A percentile compares a stretch with the other conserved stretches of the same genome.
phyloP scores from a whole-genome alignment of 2,113 vertebrate species.

The Suricata suricatta region DNA sequence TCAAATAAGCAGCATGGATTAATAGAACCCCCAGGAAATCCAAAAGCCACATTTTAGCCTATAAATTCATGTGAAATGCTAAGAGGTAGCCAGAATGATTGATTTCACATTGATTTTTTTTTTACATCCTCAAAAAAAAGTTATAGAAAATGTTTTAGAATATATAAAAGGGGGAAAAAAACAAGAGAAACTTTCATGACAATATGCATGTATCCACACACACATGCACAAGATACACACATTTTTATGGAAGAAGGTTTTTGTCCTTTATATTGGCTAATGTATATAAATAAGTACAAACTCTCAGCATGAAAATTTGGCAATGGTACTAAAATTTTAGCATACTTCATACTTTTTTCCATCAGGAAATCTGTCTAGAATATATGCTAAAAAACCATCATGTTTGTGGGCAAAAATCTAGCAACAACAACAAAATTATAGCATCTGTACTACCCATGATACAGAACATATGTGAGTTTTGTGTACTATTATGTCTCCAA shows the following conservation, averaged over 20 bases:
- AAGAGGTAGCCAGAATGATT: background rate
- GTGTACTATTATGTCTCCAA: background rate
- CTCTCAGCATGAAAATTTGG: background rate
- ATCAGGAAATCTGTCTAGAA: background rate
- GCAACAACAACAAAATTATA: background rate
- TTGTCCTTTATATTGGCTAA: background rate
- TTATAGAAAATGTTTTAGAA: background rate
- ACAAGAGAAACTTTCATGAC: background rate
- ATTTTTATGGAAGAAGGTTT: background rate
- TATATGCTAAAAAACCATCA: background rate
- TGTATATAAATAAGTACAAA: background rate
- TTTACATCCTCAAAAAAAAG: background rate
- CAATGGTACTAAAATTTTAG: background rate
- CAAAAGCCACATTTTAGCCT: background rate
- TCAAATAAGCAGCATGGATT: background rate
- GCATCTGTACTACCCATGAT: background rate
- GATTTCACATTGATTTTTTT: background rate
- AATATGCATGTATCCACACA: background rate
- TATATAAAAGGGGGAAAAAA: background rate
- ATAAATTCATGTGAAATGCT: background rate
- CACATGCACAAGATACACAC: background rate
- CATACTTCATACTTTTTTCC: background rate
- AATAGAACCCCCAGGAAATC: background rate
- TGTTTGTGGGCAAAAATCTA: background rate
- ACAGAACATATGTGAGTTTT: background rate